phyloP scores from a whole-genome alignment of 1,140 invertebrate genomes.

The Asbolus verrucosus region DNA sequence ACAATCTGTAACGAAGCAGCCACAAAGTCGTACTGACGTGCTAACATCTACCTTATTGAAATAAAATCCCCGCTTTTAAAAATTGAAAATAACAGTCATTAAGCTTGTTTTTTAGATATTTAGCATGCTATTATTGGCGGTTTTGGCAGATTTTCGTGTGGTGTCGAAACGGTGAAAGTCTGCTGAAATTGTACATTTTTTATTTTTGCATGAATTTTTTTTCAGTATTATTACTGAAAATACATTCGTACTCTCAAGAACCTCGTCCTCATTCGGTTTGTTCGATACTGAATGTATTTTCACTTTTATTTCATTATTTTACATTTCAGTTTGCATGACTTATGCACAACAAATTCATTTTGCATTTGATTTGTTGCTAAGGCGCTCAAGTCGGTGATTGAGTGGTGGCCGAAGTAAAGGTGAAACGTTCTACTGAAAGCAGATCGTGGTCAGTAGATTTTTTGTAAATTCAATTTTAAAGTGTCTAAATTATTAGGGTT shows the following conservation, averaged over 20 bases:
- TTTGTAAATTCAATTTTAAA: too few relatives aligned
- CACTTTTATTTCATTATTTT: conserved; percentile 38
- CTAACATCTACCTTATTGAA: conserved; percentile 11
- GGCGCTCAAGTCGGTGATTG: too few relatives aligned
- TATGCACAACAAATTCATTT: conserved; percentile 39
- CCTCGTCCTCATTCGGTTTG: neutral
- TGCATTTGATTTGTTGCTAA: conserved; percentile 39
- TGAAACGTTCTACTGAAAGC: too few relatives aligned
- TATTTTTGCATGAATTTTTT: conserved; percentile 38
- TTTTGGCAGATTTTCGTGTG: conserved; percentile 38
- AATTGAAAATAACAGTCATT: conserved; percentile 35
- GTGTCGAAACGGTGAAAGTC: neutral
- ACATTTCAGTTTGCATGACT: conserved; percentile 56
- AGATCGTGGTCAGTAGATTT: too few relatives aligned
- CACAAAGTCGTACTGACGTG: neutral
- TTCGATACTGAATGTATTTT: conserved; percentile 43
- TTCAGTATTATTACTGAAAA: conserved; percentile 6
- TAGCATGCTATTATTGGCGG: conserved; percentile 13
- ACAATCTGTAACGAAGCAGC: conserved; percentile 41
- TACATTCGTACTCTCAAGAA: conserved; percentile 2
- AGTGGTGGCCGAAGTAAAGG: too few relatives aligned
- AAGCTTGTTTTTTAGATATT: conserved; percentile 42
- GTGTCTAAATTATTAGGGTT: too few relatives aligned
- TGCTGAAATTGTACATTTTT: conserved; percentile 29
- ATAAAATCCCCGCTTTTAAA: conserved; percentile 29